Base-by-base conservation (phyloP, 1,140 invertebrate genomes). In the Lasioglossum baleicum region DNA sequence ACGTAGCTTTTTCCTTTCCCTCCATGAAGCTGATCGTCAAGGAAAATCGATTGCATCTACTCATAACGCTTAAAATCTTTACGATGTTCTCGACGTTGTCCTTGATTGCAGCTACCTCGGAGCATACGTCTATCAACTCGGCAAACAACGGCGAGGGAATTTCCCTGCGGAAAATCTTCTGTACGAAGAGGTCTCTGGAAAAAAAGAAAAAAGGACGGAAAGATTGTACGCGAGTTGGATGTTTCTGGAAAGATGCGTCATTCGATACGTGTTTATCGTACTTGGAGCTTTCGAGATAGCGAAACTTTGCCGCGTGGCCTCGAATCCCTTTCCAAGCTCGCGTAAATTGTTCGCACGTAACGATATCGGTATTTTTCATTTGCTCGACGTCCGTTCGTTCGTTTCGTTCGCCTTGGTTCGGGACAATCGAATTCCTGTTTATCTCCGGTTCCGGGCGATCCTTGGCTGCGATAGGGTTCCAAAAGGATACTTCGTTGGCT, bases 41-140 rank as follows among this genome's bases (percentile, higher is more conserved):
- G 60, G 83, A 17, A 60, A 92, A 92, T 75, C 91, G 85, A 13
- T 89, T 88, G 63, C 90, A 92, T 40, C 86, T 58, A 42, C 85
- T 87, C 1, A 91, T 58, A 53, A 74, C 86, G 48, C 4, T 48
- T 22, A 92, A 70, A 71, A 92, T 40, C 40, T 91, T 87, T n/a
- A 88, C 35, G 11, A 91, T 72, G 17, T 20, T 13, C 15, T 71
- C 58, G 10, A 69, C 13, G 44, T 85, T 79, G 40, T 87, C 44
- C 3, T 22, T 2, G 13, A 60, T 53, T 22, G 51, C 78, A 40
- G 58, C 17, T 56, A 56, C 35, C 42, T 70, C 56, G 2, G 80
- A 31, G 53, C 86, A 87, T 0, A 83, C 11, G n/a, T 83, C 40
- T 8, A 90, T 72, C 20, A 90, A 70, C 2, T 92, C 88, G 17